Evolutionary conservation across 1,140 invertebrate genomes (phyloP), one percentile per base, ranked within the genome.

Genomic region (Rhyacophila brunnea): DNA sequence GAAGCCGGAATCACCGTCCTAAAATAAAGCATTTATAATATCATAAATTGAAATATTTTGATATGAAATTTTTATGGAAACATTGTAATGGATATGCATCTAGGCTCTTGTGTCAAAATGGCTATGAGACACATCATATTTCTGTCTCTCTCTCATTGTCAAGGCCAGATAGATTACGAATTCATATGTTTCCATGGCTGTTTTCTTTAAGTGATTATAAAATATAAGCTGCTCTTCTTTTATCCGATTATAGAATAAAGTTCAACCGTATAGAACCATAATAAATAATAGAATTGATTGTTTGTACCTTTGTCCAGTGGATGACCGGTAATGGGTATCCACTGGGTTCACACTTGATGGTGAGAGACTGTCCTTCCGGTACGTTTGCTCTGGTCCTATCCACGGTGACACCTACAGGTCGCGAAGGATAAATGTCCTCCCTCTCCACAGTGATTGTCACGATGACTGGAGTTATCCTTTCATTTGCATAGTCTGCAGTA

Each of bases 331-430:
- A 74, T 0, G 91, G 89, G 36, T 81, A 78, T 44, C 91, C 88
- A 18, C 74, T 77, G 1, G 85, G 83, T 17, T 83, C 74, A 69
- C 95, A 98, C 1, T 85, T 81, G 0, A 97, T 74, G 45, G 88
- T 87, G 6, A 85, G 87, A n/a, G 81, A 81, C 3, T 81, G 83
- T 6, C 94, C 93, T 72, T 93, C 89, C 0, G 85, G 77, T n/a
- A 96, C 83, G 0, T 77, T 88, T 60, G 91, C 81, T 17, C 80
- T 78, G 17, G 88, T 82, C 0, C 85, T 84, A 18, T 87, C 81
- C 1, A 87, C 81, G 4, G 74, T 80, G 1, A 90, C 83, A 1
- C 74, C 76, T 0, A 87, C 83, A 0, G 69, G 32, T 17, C 71
- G 60, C 1, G 50, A 56, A 0, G 69, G 70, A 0, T 67, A 34